Percentiles rank a stretch among this genome's conserved stretches.
phyloP scores from a whole-genome alignment of 2,113 vertebrate species.

The Ploceus nigricollis region DNA sequence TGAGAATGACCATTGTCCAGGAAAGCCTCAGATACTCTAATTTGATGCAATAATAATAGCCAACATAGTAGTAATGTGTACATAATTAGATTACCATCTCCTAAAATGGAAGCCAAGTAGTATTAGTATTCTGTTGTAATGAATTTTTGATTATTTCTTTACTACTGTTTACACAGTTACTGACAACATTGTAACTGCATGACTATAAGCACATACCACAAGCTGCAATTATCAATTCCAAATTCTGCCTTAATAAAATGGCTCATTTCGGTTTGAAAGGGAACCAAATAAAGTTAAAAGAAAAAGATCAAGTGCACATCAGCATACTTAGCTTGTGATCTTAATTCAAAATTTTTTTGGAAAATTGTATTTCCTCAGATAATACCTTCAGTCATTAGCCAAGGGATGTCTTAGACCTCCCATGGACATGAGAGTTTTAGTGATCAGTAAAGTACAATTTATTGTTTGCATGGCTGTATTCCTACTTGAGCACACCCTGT shows the following conservation, averaged over 20 bases:
- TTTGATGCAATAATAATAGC: not conserved
- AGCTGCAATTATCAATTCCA: not conserved
- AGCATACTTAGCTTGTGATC: not conserved
- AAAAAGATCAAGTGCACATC: not conserved
- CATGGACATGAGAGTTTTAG: not conserved
- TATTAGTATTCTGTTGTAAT: not conserved
- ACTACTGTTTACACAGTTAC: not conserved
- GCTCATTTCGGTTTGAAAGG: not conserved
- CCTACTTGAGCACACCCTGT: not conserved
- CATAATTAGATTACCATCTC: not conserved
- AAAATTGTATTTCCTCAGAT: not conserved
- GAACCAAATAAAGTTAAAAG: not conserved
- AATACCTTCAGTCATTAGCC: not conserved
- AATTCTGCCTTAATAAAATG: not conserved
- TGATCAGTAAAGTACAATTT: not conserved
- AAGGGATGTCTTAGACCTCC: not conserved
- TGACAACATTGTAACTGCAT: not conserved
- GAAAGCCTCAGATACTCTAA: not conserved
- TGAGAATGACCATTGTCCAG: not conserved
- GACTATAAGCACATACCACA: not conserved
- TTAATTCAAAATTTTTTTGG: not conserved
- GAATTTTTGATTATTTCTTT: not conserved
- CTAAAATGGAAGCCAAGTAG: not conserved
- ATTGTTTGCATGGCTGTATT: not conserved
- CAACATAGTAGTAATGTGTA: not conserved